Conservation (phyloP, 2,113 vertebrate species). For the Propithecus coquereli region DNA sequence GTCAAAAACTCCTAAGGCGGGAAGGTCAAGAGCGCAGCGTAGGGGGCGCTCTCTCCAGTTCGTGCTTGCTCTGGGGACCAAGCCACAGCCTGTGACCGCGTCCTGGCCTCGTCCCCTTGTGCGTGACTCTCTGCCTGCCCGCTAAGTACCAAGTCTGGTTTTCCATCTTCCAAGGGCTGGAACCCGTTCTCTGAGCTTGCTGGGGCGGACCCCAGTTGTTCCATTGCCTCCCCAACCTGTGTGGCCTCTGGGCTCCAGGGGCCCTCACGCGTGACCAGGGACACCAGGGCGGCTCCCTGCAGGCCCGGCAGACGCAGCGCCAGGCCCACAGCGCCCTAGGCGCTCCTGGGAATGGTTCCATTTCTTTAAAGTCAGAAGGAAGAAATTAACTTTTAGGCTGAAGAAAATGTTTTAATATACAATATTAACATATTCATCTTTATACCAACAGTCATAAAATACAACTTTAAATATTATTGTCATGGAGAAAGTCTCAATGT, state of each 20-base stretch:
- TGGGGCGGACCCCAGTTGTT: background rate
- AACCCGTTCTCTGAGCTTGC: background rate
- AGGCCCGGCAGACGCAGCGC: background rate
- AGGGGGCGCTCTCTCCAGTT: fast-evolving
- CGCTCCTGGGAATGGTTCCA: background rate
- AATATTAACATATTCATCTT: background rate
- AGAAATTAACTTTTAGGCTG: background rate
- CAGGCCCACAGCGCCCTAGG: fast-evolving
- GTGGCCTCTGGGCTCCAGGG: background rate
- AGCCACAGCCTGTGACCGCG: background rate
- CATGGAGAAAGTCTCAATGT: background rate
- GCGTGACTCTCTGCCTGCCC: background rate
- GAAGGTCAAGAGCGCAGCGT: background rate
- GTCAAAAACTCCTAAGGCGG: background rate
- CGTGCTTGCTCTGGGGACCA: background rate
- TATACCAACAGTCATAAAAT: background rate
- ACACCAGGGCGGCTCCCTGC: too few species aligned
- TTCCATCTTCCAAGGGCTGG: background rate
- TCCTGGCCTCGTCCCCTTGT: background rate
- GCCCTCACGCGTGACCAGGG: background rate
- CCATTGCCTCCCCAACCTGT: background rate
- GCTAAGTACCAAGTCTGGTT: background rate
- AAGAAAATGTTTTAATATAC: background rate
- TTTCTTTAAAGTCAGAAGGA: background rate
- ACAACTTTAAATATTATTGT: background rate